Conservation (phyloP, 2,113 vertebrate species). For the Elaphurus davidianus region DNA sequence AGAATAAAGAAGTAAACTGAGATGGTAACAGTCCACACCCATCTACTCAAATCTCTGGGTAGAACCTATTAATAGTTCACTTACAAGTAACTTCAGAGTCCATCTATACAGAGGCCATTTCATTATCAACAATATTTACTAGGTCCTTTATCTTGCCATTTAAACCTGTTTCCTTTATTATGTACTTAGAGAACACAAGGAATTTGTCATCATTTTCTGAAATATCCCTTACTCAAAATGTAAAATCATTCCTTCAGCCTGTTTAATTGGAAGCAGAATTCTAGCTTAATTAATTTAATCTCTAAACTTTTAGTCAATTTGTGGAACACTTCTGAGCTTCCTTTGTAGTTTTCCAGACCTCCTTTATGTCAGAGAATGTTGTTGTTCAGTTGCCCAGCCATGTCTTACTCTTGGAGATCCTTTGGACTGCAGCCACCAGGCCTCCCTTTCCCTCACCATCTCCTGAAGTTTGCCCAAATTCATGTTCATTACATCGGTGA, state of each 20-base stretch:
- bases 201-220: not conserved
- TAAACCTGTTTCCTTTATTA: not conserved
- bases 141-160: not conserved
- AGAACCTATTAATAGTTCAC: not conserved
- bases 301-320: not conserved
- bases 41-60: not conserved
- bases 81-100: not conserved
- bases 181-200: not conserved
- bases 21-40: not conserved
- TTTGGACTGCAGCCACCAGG: not conserved
- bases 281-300: not conserved
- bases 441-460: not conserved
- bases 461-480: not conserved
- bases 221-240: not conserved
- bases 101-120: not conserved
- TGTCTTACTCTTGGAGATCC: not conserved
- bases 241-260: not conserved
- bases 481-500: not conserved
- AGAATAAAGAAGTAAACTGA: not conserved
- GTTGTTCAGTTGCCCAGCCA: not conserved
- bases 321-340: not conserved
- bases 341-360: not conserved
- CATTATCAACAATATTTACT: not conserved
- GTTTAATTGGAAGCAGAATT: not conserved
- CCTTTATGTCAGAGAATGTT: not conserved